Conservation (phyloP, 2,797 vertebrate genomes). For the Mormyrus proboscirostris region DNA sequence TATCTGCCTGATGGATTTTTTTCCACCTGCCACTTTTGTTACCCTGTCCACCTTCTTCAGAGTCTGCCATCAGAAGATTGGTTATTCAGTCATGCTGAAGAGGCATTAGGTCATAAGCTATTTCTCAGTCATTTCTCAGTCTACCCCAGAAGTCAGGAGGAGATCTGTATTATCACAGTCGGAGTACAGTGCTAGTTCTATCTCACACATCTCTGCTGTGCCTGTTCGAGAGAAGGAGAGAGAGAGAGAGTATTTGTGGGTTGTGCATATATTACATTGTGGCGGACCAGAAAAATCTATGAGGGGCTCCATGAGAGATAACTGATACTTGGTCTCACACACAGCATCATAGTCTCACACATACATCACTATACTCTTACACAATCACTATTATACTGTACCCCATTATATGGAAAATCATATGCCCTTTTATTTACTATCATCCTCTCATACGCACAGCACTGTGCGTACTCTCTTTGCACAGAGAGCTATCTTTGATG, state of each 20-base stretch:
- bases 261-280: neutral
- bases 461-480: neutral
- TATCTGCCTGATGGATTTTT: neutral
- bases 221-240: neutral
- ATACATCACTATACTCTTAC: neutral
- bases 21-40: constrained; percentile 8
- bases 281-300: neutral
- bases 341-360: neutral
- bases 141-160: constrained; percentile 10
- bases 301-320: neutral
- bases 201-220: neutral
- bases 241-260: neutral
- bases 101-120: constrained; percentile 35
- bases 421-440: neutral
- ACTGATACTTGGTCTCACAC: neutral
- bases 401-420: neutral
- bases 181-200: neutral
- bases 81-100: constrained; percentile 63
- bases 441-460: neutral
- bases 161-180: constrained; percentile 19
- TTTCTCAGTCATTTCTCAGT: constrained; percentile 6
- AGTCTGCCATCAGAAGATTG: constrained; percentile 61
- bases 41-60: constrained; percentile 39
- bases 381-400: neutral
- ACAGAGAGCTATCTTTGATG: neutral